Evolutionary conservation across 2,797 vertebrate species (phyloP).

Genomic region (Borostomias antarcticus): DNA sequence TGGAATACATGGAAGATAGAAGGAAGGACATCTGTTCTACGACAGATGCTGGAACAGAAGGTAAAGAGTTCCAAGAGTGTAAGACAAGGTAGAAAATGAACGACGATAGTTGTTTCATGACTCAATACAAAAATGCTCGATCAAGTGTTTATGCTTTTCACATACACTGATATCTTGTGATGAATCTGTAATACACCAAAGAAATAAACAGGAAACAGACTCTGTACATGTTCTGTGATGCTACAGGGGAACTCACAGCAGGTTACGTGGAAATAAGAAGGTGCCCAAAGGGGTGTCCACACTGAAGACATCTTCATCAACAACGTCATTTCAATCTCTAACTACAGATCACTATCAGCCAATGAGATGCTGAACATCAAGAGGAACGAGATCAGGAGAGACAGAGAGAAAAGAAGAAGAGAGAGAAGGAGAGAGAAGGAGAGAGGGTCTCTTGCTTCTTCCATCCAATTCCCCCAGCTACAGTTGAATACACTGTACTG

Average conservation of each 20-base stretch:
- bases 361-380: no score
- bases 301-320: not conserved
- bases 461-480: not conserved
- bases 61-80: no score
- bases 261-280: no score
- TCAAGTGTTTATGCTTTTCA: not conserved
- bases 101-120: not conserved
- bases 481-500: not conserved
- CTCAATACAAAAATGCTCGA: slow-evolving; percentile 5
- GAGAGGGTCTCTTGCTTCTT: not conserved
- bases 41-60: no score
- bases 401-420: not conserved
- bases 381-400: not conserved
- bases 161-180: not conserved
- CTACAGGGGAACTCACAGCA: not conserved
- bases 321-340: no score
- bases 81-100: not conserved
- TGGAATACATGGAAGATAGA: no score
- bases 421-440: not conserved
- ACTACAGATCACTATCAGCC: no score
- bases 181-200: not conserved
- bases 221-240: not conserved
- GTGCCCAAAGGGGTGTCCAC: no score
- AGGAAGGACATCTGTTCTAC: no score
- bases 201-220: not conserved